These are phyloP conservation scores for Coenonympha arcania DNA, from an alignment of 2,888 invertebrate species.

Conservation along the genomic window DNA sequence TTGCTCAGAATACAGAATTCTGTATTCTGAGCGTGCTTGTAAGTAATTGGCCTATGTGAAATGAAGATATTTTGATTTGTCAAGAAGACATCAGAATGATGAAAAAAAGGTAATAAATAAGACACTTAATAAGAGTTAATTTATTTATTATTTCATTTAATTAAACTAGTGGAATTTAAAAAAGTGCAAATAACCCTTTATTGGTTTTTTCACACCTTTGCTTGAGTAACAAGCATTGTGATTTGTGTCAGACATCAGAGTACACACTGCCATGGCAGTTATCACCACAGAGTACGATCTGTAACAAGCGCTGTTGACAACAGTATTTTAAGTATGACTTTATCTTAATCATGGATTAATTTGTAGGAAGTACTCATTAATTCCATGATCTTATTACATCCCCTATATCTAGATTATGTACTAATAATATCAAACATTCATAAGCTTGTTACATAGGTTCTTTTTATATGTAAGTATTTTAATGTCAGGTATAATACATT, in stretches of 20 bases:
- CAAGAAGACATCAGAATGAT: neutral
- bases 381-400: neutral
- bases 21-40: too few relatives aligned
- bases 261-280: too few relatives aligned
- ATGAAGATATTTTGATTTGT: too few relatives aligned
- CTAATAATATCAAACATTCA: constrained; percentile 46
- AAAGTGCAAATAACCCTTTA: constrained; percentile 60
- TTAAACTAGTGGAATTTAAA: constrained; percentile 50
- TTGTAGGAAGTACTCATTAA: too few relatives aligned
- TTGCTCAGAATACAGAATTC: too few relatives aligned
- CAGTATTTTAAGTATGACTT: too few relatives aligned
- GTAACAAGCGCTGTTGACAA: too few relatives aligned
- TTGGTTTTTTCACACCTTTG: neutral
- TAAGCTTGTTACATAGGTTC: constrained; percentile 36
- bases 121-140: constrained; percentile 8
- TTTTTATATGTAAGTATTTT: neutral
- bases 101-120: neutral
- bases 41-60: too few relatives aligned
- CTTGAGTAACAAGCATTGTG: too few relatives aligned
- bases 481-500: neutral
- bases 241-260: too few relatives aligned
- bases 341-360: too few relatives aligned
- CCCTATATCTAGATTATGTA: constrained; percentile 15
- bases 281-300: too few relatives aligned
- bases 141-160: constrained; percentile 33